Conservation (phyloP, 2,113 vertebrate species). For the Ornithorhynchus anatinus region DNA sequence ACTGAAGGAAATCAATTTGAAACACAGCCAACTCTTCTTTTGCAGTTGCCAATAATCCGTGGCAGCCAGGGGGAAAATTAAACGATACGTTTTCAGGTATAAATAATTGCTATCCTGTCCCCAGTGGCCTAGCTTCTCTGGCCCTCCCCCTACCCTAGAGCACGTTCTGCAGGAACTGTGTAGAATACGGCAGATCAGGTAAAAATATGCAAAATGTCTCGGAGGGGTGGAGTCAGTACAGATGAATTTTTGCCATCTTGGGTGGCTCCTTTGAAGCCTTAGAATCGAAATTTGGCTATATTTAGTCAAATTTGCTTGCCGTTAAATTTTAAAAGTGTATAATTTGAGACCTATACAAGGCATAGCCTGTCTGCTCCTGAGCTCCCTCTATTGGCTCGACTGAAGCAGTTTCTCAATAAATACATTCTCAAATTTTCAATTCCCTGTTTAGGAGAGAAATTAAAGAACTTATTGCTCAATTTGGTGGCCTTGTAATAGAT, state of each 20-base stretch:
- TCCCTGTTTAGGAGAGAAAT: conserved; percentile 21
- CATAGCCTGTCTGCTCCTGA: conserved; percentile 9
- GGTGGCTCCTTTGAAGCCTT: too few species aligned
- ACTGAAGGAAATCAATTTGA: too few species aligned
- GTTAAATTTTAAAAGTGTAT: conserved; percentile 18
- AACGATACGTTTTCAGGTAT: not conserved
- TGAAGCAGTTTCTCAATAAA: not conserved
- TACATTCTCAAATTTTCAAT: not conserved
- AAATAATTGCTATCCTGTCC: not conserved
- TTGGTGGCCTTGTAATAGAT: too few species aligned
- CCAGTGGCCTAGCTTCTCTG: not conserved
- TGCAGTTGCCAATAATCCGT: not conserved
- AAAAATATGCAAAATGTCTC: too few species aligned
- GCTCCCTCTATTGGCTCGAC: conserved; percentile 20
- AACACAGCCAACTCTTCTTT: not conserved
- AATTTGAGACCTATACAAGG: not conserved
- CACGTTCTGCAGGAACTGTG: too few species aligned
- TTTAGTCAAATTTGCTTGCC: not conserved
- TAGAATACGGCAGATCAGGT: too few species aligned
- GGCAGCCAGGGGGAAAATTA: conserved; percentile 1
- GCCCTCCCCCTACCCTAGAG: not conserved
- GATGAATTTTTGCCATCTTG: too few species aligned
- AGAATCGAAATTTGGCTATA: not conserved
- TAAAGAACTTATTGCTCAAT: too few species aligned
- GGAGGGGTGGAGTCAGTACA: too few species aligned